Conservation (phyloP, 2,797 vertebrate genomes). For the Eidolon dupreanum region DNA sequence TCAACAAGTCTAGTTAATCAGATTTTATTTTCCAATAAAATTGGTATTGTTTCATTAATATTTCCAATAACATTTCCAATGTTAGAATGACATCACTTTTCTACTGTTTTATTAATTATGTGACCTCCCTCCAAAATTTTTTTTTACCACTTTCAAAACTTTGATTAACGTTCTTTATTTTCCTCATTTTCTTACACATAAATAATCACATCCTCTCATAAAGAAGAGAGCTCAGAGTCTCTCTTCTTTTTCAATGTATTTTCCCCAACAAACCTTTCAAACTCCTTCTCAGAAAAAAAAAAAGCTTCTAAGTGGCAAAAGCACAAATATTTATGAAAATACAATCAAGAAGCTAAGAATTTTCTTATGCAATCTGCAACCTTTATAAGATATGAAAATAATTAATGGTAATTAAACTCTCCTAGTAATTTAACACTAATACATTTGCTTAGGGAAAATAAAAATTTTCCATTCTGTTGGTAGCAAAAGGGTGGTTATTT, state of each 20-base stretch:
- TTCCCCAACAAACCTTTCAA: background rate
- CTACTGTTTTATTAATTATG: background rate
- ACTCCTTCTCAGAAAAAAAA: background rate
- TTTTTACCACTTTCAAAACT: background rate
- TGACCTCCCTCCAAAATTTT: background rate
- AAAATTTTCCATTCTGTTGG: background rate
- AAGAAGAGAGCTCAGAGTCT: background rate
- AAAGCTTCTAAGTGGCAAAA: background rate
- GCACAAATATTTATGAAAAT: background rate
- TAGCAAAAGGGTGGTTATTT: conserved; percentile 9
- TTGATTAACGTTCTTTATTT: background rate
- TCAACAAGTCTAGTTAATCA: conserved; percentile 15
- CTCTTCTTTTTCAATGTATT: background rate
- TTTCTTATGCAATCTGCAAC: background rate
- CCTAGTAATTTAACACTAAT: conserved; percentile 1
- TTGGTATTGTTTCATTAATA: background rate
- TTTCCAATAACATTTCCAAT: background rate
- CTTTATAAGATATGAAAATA: background rate
- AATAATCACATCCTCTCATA: background rate
- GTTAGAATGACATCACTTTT: background rate
- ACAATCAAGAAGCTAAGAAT: background rate
- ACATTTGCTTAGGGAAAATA: conserved; percentile 37
- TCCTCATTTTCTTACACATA: conserved; percentile 13
- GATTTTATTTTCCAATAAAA: conserved; percentile 33
- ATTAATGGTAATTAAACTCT: background rate